These are phyloP conservation scores for Balearica regulorum DNA, from an alignment of 2,797 vertebrate genomes.

Conservation along the genomic window DNA sequence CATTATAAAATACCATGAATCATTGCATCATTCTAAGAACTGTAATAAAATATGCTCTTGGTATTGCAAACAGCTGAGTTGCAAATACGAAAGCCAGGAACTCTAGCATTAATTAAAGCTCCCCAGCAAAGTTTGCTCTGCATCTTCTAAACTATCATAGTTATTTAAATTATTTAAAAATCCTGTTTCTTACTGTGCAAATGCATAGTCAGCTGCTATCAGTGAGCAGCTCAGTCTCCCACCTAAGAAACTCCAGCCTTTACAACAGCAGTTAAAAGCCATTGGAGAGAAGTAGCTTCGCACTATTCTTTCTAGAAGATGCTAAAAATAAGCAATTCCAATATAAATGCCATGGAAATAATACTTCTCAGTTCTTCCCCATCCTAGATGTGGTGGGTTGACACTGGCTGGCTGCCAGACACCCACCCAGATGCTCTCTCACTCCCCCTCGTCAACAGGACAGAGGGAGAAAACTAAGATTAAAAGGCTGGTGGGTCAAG, in stretches of 20 bases:
- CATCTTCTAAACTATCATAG: background rate
- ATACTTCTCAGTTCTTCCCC: background rate
- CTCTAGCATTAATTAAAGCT: background rate
- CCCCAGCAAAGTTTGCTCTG: background rate
- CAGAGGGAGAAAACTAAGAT: background rate
- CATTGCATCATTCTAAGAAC: background rate
- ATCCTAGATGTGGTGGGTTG: background rate
- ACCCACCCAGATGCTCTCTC: too few species aligned
- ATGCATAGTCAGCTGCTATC: background rate
- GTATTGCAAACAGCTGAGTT: background rate
- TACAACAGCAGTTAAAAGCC: conserved; percentile 44
- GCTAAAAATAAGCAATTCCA: conserved; percentile 36
- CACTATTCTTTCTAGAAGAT: conserved; percentile 28
- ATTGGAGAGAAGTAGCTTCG: conserved; percentile 77
- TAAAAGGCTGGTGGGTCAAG: background rate
- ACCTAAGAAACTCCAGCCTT: background rate
- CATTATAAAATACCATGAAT: background rate
- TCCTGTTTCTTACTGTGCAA: background rate
- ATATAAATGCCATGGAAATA: conserved; percentile 70
- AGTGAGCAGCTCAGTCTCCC: background rate
- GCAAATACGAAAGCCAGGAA: background rate
- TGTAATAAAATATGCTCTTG: background rate
- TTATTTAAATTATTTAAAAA: background rate
- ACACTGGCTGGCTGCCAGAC: background rate
- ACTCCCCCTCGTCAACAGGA: background rate